phyloP scores from a whole-genome alignment of 2,113 vertebrate genomes.

The Peromyscus maniculatus region DNA sequence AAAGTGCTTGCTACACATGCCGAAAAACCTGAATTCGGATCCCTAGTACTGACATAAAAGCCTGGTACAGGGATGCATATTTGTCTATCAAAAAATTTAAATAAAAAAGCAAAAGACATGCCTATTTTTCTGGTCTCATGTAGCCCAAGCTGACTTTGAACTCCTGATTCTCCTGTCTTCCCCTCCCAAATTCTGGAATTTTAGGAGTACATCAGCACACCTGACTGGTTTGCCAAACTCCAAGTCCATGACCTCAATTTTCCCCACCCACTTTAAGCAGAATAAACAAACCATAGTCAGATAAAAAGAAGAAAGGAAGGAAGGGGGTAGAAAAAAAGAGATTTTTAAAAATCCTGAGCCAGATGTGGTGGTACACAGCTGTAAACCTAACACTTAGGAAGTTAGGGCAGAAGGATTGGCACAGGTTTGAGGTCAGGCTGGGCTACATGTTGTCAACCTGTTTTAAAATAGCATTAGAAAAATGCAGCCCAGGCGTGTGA shows the following conservation, averaged over 20 bases:
- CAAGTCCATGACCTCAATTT: not conserved
- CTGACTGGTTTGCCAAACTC: not conserved
- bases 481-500: not conserved
- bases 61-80: not conserved
- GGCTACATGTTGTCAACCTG: not conserved
- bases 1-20: not conserved
- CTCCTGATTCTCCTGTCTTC: not conserved
- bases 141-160: not conserved
- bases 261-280: slow-evolving; percentile 26
- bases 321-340: not conserved
- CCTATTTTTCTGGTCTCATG: not conserved
- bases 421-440: not conserved
- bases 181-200: not conserved
- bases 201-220: not conserved
- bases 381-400: not conserved
- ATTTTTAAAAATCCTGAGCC: not conserved
- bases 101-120: not conserved
- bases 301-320: not conserved
- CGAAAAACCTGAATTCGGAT: not conserved
- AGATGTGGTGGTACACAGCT: not conserved
- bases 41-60: not conserved
- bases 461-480: not conserved
- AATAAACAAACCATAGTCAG: not conserved
- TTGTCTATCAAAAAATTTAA: not conserved
- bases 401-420: not conserved